Conservation (phyloP, 2,113 vertebrate species). For the Hippocampus zosterae region DNA sequence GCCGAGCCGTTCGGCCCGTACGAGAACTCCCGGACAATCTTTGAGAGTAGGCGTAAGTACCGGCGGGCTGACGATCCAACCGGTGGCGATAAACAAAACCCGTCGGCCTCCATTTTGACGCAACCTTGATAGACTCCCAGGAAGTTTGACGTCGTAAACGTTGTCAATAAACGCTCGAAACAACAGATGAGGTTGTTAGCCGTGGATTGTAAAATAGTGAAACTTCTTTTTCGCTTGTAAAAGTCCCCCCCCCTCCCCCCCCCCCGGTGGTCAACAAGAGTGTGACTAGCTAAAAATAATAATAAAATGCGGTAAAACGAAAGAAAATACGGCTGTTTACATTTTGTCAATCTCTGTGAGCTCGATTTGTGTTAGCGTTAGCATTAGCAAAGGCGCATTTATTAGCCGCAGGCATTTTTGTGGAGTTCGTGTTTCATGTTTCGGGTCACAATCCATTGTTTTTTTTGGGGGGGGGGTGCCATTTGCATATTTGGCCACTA, state of each 20-base stretch:
- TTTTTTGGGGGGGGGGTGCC: too few species aligned
- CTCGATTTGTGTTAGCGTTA: too few species aligned
- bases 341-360: too few species aligned
- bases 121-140: not conserved
- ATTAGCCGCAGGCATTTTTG: too few species aligned
- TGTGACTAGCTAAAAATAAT: not conserved
- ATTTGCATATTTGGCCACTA: too few species aligned
- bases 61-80: constrained; percentile 16
- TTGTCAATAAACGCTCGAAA: not conserved
- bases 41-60: constrained; percentile 99
- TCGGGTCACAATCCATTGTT: too few species aligned
- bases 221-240: not conserved
- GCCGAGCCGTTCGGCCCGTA: constrained; percentile 95
- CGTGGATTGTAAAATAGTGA: not conserved
- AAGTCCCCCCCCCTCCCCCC: not conserved
- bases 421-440: too few species aligned
- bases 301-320: too few species aligned
- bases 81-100: not conserved
- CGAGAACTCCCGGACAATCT: constrained; percentile 96
- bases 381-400: too few species aligned
- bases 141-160: not conserved
- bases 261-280: not conserved
- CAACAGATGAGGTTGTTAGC: not conserved
- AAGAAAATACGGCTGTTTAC: too few species aligned
- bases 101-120: not conserved